Conservation (phyloP, 2,113 vertebrate genomes). For the Calonectris borealis region DNA sequence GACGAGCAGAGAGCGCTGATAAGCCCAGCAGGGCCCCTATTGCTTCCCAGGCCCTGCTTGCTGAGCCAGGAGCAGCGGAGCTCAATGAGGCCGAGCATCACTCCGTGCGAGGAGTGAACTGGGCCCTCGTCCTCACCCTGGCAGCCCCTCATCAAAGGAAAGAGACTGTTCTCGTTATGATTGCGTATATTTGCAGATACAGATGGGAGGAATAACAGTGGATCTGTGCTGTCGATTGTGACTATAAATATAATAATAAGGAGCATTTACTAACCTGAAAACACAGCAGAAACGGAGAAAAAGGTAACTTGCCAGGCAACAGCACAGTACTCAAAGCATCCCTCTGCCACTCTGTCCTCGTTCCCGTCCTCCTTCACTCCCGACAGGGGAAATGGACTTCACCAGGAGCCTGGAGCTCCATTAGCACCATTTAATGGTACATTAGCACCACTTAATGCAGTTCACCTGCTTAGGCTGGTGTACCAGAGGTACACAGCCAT, state of each 20-base stretch:
- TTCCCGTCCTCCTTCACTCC: neutral
- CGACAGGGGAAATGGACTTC: neutral
- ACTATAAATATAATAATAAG: neutral
- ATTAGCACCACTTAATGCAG: neutral
- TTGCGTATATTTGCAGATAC: fast-evolving
- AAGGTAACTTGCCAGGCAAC: neutral
- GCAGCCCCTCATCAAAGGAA: neutral
- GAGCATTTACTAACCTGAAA: neutral
- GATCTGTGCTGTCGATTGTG: neutral
- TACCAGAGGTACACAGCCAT: neutral
- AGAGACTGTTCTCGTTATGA: neutral
- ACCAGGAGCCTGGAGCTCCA: neutral
- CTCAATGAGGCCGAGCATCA: fast-evolving
- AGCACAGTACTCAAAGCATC: neutral
- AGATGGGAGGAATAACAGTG: fast-evolving
- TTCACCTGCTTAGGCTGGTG: neutral
- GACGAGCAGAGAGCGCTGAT: neutral
- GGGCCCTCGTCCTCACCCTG: neutral
- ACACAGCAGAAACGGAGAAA: neutral
- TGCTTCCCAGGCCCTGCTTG: neutral
- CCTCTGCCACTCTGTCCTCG: neutral
- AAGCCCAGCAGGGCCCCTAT: neutral
- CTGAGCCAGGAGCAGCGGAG: neutral
- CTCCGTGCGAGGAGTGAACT: fast-evolving
- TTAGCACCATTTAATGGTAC: neutral